A percentile compares a stretch with the other conserved stretches of the same genome.
These are phyloP conservation scores for Macrophya annulata DNA, from an alignment of 2,888 invertebrate genomes.

Conservation along the genomic window DNA sequence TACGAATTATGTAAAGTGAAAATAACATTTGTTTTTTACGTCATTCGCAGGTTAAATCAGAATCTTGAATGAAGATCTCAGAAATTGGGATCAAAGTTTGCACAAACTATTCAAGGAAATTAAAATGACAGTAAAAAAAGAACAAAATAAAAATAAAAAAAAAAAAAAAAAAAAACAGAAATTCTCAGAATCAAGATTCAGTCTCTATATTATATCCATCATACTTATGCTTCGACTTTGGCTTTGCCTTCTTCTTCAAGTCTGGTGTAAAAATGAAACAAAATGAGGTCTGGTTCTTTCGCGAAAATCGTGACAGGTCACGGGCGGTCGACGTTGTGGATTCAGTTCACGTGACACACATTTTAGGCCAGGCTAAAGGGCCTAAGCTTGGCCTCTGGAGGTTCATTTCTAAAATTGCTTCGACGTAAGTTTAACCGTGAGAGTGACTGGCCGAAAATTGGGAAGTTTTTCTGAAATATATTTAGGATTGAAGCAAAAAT, in stretches of 20 bases:
- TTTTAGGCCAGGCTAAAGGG: constrained; percentile 7
- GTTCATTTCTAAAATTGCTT: constrained; percentile 42
- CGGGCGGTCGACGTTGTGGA: constrained; percentile 8
- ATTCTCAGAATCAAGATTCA: background rate
- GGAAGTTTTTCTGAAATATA: background rate
- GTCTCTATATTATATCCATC: background rate
- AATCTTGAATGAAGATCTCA: background rate
- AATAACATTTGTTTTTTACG: background rate
- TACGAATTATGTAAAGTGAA: background rate
- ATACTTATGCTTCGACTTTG: background rate
- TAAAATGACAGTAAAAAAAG: background rate
- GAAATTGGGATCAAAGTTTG: background rate
- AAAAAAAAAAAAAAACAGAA: background rate
- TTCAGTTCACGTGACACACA: constrained; percentile 33
- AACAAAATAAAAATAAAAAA: background rate
- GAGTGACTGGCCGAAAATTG: constrained; percentile 35
- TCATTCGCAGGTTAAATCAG: background rate
- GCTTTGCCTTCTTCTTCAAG: background rate
- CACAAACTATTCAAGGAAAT: background rate
- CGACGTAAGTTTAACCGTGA: constrained; percentile 36
- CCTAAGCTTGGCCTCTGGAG: constrained; percentile 34
- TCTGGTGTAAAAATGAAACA: background rate
- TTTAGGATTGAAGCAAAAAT: background rate
- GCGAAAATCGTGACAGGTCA: constrained; percentile 41
- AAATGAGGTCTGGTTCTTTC: background rate